phyloP scores from a whole-genome alignment of 2,888 invertebrate species.

The Patella ulyssiponensis region DNA sequence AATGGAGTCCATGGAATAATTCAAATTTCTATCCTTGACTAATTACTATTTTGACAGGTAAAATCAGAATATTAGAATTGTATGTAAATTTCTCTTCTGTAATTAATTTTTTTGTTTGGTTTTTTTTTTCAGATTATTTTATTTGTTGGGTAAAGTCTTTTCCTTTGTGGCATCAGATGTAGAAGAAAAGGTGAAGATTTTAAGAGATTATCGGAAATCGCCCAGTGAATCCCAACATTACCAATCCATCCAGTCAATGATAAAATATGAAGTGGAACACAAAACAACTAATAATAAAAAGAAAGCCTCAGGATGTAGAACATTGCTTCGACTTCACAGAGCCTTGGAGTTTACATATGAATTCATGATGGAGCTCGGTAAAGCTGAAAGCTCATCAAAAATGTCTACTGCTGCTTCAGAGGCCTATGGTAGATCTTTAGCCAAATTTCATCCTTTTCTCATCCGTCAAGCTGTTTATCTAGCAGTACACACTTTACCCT shows the following conservation, averaged over 20 bases:
- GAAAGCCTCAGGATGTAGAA: constrained; percentile 85
- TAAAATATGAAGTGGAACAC: constrained; percentile 84
- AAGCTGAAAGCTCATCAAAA: constrained; percentile 67
- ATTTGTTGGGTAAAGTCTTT: constrained; percentile 89
- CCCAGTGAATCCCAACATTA: constrained; percentile 66
- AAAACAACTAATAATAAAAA: constrained; percentile 76
- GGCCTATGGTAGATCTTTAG: constrained; percentile 87
- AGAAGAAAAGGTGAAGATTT: constrained; percentile 85
- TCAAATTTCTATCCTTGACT: too few relatives aligned
- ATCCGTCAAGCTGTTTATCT: constrained; percentile 80
- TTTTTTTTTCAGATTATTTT: constrained; percentile 82
- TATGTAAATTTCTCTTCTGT: neutral
- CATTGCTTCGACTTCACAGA: constrained; percentile 89
- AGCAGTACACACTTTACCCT: constrained; percentile 90
- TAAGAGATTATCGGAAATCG: constrained; percentile 77
- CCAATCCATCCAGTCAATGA: constrained; percentile 87
- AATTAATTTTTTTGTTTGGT: neutral
- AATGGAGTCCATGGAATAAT: too few relatives aligned
- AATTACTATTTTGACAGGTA: too few relatives aligned
- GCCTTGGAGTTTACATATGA: constrained; percentile 91
- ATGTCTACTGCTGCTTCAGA: constrained; percentile 78
- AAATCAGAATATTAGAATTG: too few relatives aligned
- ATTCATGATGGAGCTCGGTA: constrained; percentile 81
- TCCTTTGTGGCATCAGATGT: constrained; percentile 93
- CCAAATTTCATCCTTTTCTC: constrained; percentile 89